Base-by-base conservation (phyloP, 2,888 invertebrate species). In the Lasioglossum zephyrum region DNA sequence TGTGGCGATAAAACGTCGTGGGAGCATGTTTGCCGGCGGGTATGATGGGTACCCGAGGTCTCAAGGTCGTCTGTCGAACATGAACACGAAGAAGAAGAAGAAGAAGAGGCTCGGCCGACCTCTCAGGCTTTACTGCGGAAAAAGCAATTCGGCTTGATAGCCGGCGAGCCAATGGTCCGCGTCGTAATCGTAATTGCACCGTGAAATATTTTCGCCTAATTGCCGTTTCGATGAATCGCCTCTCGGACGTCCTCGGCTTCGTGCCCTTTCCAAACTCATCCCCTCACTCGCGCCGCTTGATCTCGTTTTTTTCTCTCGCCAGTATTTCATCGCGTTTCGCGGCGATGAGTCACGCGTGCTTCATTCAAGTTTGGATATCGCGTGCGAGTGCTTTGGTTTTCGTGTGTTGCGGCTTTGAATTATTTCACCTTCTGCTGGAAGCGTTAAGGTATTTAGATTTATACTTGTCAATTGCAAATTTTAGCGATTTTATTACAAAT, bases 31-130 rank as follows among this genome's bases (percentile, higher is more conserved):
- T 72, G 81, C 72, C 63, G 39, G 22, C 39, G 69, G 69, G 36
- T 31, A 49, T 26, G 60, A 39, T 49, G 76, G 66, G 63, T 36
- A 39, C 47, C 53, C 66, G 57, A 6, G 57, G 13, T 22, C 69
- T n/a, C 53, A 85, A 85, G 85, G 85, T 83, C 79, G 79, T 73
- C 53, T 47, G 72, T 75, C 83, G 78, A 63, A 72, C 63, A 63
- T 26, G 60, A 63, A 26, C 26, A 63, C 26, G 60, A 63, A 4
- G 60, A 26, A 26, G 60, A 13, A 60, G 60, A 60, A 11, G 49
- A 39, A 22, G 81, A 77, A 18, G 36, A 31, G 66, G 76, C 44
- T 73, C 31, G 73, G 31, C 69, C 44, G 57, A 57, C 41, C 60
- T 36, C 53, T 26, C 60, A 36, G 73, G n/a, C 47, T 79, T 73